Evolutionary conservation across 1,140 invertebrate genomes (phyloP).

Genomic region (Maniola jurtina): DNA sequence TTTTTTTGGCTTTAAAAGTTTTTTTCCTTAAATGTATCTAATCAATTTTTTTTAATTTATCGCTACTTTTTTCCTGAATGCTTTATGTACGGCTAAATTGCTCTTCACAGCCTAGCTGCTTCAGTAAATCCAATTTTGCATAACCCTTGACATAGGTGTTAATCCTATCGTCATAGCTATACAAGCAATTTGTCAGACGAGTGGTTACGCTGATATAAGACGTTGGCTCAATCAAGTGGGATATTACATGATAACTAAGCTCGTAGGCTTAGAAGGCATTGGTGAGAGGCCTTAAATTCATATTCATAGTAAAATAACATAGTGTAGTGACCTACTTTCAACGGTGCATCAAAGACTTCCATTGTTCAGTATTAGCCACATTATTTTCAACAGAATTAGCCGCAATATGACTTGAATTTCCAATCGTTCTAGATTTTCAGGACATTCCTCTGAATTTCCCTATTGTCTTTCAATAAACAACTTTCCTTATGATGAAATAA

Average conservation of each 20-base stretch:
- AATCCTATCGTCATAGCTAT: slow-evolving; percentile 20
- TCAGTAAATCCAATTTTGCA: slow-evolving; percentile 4
- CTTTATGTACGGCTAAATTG: not conserved
- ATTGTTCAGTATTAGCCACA: too few species aligned
- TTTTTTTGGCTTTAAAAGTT: not conserved
- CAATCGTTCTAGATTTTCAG: too few species aligned
- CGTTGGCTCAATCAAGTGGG: slow-evolving; percentile 22
- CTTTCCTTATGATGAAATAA: too few species aligned
- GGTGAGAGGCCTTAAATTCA: not conserved
- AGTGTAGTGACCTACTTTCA: too few species aligned
- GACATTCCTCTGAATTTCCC: too few species aligned
- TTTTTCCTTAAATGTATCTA: not conserved
- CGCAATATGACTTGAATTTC: too few species aligned
- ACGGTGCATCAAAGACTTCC: too few species aligned
- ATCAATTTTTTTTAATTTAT: not conserved
- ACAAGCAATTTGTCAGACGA: slow-evolving; percentile 29
- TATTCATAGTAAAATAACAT: not conserved
- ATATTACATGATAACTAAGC: slow-evolving; percentile 25
- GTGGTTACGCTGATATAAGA: slow-evolving; percentile 16
- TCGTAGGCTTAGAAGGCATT: not conserved
- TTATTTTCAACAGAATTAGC: too few species aligned
- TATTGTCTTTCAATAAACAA: too few species aligned
- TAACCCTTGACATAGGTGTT: slow-evolving; percentile 6
- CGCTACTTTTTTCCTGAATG: too few species aligned
- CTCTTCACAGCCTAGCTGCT: not conserved